These are phyloP conservation scores for Morone chrysops DNA, from an alignment of 2,113 vertebrate species.

Conservation along the genomic window DNA sequence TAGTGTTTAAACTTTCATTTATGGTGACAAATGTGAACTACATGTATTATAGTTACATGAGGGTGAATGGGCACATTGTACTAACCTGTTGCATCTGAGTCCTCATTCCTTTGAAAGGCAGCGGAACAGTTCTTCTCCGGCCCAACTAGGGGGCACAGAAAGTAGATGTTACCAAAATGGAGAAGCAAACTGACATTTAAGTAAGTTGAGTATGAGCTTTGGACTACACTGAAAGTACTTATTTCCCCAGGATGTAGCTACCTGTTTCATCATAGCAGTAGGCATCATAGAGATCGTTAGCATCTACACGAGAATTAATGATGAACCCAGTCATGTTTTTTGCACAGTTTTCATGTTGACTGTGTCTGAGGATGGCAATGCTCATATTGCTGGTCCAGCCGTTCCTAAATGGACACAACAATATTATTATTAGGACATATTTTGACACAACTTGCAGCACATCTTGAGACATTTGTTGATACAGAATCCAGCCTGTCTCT, in stretches of 20 bases:
- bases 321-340: constrained; percentile 85
- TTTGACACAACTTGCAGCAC: neutral
- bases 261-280: constrained; percentile 90
- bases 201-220: fast-evolving
- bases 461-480: neutral
- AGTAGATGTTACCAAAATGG: constrained; percentile 3
- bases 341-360: constrained; percentile 83
- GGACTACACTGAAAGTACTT: neutral
- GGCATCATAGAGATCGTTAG: constrained; percentile 79
- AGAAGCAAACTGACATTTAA: neutral
- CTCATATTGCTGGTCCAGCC: constrained; percentile 83
- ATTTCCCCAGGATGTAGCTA: constrained; percentile 65
- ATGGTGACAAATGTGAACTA: neutral
- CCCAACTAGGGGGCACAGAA: constrained; percentile 38
- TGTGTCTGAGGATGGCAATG: constrained; percentile 86
- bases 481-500: neutral
- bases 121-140: neutral
- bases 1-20: neutral
- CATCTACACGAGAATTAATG: fast-evolving
- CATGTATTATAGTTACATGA: neutral
- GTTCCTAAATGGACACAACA: constrained; percentile 81
- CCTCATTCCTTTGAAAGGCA: fast-evolving
- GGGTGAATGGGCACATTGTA: neutral
- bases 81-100: constrained; percentile 41
- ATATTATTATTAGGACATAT: neutral